These are phyloP conservation scores for Apostichopus leukothele DNA, from an alignment of 53 echinoderm and acorn worm genomes.

Conservation along the genomic window DNA sequence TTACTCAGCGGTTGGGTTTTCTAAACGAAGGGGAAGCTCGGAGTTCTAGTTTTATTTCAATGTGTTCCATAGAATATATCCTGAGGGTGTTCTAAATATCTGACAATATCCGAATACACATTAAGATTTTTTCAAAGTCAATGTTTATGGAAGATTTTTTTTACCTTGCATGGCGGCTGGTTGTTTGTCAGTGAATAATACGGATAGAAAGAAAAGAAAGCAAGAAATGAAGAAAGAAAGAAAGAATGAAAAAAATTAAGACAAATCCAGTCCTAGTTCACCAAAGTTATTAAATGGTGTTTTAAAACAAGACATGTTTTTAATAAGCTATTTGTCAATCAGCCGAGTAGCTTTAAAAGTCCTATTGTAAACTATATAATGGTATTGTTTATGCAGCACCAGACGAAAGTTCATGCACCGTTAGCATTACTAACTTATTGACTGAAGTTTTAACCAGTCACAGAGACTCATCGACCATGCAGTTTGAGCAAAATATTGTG, in stretches of 20 bases:
- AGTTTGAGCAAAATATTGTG: too few species aligned
- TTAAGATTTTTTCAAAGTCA: slow-evolving; percentile 38
- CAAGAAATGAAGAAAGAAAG: neutral
- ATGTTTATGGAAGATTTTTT: slow-evolving; percentile 35
- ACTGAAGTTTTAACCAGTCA: too few species aligned
- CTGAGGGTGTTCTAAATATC: slow-evolving; percentile 39
- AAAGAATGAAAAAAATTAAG: neutral
- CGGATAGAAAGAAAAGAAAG: neutral
- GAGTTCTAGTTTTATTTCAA: slow-evolving; percentile 24
- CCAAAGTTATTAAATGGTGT: neutral
- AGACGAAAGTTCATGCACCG: too few species aligned
- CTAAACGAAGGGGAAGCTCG: neutral
- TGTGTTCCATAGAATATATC: neutral
- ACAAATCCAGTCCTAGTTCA: neutral
- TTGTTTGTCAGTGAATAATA: slow-evolving; percentile 1
- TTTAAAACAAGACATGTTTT: neutral
- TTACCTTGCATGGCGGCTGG: neutral
- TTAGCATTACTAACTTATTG: too few species aligned
- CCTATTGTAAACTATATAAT: too few species aligned
- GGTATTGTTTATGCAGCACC: too few species aligned
- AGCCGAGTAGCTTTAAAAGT: too few species aligned
- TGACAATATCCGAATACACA: neutral
- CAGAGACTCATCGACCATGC: too few species aligned
- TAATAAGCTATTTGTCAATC: too few species aligned
- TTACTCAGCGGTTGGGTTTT: slow-evolving; percentile 22